Evolutionary conservation across 2,888 invertebrate species (phyloP).

Genomic region (Oligia fasciuncula): DNA sequence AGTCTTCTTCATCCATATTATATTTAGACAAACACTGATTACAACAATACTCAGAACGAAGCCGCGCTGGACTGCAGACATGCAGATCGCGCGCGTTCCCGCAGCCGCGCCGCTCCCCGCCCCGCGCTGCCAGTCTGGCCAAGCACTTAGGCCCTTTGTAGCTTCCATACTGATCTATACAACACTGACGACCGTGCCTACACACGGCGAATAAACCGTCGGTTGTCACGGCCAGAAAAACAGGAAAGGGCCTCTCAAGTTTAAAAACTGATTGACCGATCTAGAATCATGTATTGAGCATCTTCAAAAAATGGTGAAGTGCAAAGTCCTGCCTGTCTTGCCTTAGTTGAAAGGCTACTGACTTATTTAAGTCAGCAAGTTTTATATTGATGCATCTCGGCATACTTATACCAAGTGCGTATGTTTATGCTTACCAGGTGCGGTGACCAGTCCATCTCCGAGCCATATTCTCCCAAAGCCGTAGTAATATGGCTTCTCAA

Average conservation of each 20-base stretch:
- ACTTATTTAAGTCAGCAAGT: neutral
- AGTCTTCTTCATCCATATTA: no score
- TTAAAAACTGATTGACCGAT: neutral
- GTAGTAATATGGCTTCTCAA: slow-evolving; percentile 80
- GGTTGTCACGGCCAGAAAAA: neutral
- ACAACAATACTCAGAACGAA: no score
- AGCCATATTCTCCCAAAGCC: slow-evolving; percentile 77
- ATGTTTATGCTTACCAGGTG: slow-evolving; percentile 71
- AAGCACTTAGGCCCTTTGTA: no score
- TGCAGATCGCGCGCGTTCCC: no score
- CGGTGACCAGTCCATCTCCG: slow-evolving; percentile 81
- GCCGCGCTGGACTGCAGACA: no score
- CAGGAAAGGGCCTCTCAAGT: neutral
- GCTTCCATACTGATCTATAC: no score
- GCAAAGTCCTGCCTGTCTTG: neutral
- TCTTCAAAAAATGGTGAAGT: neutral
- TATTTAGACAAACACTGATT: no score
- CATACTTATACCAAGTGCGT: slow-evolving; percentile 73
- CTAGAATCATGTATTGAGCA: neutral
- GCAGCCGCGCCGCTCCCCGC: no score
- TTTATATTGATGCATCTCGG: neutral
- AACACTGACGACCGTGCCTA: no score
- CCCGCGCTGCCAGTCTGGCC: no score
- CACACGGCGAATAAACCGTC: no score
- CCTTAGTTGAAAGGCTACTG: neutral